Conservation (phyloP, 2,797 vertebrate genomes). For the Hyperoplus lanceolatus region DNA sequence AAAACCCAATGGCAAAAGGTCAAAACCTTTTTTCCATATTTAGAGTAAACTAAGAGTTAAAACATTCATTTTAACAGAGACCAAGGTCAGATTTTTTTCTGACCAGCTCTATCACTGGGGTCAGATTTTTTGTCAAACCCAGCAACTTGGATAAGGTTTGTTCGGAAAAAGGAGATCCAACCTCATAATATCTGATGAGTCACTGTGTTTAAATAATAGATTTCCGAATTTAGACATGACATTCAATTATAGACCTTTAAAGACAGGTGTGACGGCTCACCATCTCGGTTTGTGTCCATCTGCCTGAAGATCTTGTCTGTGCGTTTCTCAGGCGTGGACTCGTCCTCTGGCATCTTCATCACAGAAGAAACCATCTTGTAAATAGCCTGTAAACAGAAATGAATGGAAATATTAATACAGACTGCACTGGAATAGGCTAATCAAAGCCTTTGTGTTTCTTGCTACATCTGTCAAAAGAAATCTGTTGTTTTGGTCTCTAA, state of each 20-base stretch:
- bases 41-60: not conserved
- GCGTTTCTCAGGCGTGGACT: constrained; percentile 98
- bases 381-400: constrained; percentile 89
- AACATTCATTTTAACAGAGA: not conserved
- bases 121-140: not conserved
- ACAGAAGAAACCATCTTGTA: constrained; percentile 99
- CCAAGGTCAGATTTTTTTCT: no score
- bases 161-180: not conserved
- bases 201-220: not conserved
- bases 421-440: not conserved
- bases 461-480: not conserved
- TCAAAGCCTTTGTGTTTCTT: not conserved
- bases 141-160: not conserved
- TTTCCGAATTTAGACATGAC: not conserved
- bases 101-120: not conserved
- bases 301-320: constrained; percentile 99
- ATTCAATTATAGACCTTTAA: not conserved
- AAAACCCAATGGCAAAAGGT: not conserved
- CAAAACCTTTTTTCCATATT: no score
- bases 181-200: not conserved
- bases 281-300: constrained; percentile 99
- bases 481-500: not conserved
- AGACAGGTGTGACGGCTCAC: constrained; percentile 70
- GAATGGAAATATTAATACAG: not conserved
- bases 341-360: constrained; percentile 99